phyloP scores from a whole-genome alignment of 2,888 invertebrate species.

The Tenthredo scrophulariae region DNA sequence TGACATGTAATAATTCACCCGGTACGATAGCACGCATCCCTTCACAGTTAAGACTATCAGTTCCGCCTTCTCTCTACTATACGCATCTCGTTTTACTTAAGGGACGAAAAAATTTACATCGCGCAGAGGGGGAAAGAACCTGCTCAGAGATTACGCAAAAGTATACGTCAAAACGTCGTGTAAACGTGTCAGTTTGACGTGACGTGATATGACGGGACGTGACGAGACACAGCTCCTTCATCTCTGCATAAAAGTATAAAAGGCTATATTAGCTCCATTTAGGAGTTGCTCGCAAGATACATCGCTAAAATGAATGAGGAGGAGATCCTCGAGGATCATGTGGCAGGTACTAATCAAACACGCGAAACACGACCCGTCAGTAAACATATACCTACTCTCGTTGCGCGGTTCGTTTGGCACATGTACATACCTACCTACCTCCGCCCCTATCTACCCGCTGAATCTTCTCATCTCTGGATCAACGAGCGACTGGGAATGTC shows the following conservation, averaged over 20 bases:
- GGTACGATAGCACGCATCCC: neutral
- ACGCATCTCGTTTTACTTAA: neutral
- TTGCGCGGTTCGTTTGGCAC: constrained; percentile 37
- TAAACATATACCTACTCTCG: constrained; percentile 32
- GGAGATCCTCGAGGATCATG: neutral
- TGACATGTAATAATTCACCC: constrained; percentile 28
- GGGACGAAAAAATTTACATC: constrained; percentile 26
- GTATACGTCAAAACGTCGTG: constrained; percentile 27
- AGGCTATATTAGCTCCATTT: neutral
- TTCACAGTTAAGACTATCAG: neutral
- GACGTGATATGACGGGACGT: neutral
- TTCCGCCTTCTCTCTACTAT: neutral
- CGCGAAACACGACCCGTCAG: constrained; percentile 3
- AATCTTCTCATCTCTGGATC: constrained; percentile 30
- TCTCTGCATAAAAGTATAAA: constrained; percentile 19
- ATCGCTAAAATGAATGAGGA: neutral
- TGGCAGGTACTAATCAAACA: constrained; percentile 27
- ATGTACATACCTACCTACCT: neutral
- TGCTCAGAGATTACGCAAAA: constrained; percentile 4
- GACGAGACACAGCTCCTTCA: neutral
- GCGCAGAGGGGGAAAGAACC: neutral
- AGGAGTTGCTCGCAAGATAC: neutral
- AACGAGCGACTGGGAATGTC: constrained; percentile 22
- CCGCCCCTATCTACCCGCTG: constrained; percentile 54
- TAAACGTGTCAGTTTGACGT: neutral